Percentiles rank a stretch among this genome's conserved stretches.
phyloP scores from a whole-genome alignment of 2,888 invertebrate genomes.

The Calameuta pallipes region DNA sequence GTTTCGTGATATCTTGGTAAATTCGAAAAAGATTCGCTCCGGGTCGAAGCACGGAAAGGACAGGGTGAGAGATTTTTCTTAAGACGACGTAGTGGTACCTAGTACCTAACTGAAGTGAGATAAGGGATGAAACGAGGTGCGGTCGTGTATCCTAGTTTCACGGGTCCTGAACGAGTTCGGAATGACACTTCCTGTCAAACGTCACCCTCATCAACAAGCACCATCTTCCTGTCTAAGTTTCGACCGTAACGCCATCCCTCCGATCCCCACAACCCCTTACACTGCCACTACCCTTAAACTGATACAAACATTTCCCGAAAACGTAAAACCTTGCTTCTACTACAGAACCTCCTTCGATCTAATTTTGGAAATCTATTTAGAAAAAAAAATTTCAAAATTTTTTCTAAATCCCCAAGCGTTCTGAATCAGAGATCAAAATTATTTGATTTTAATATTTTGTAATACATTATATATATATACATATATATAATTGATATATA shows the following conservation, averaged over 20 bases:
- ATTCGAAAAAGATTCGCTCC: not conserved
- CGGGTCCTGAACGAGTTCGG: constrained; percentile 12
- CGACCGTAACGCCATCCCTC: constrained; percentile 1
- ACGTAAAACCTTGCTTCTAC: not conserved
- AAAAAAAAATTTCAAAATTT: not conserved
- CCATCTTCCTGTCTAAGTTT: constrained; percentile 5
- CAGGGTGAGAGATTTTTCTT: constrained; percentile 3
- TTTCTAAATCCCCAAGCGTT: not conserved
- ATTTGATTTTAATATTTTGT: not conserved
- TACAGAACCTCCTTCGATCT: not conserved
- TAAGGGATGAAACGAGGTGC: constrained; percentile 9
- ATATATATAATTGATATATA: too few species aligned
- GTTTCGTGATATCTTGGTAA: not conserved
- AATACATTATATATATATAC: too few species aligned
- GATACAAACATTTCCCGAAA: not conserved
- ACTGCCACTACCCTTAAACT: not conserved
- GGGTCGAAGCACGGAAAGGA: not conserved
- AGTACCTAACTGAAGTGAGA: constrained; percentile 7
- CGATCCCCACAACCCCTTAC: not conserved
- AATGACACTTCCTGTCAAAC: not conserved
- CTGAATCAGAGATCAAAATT: not conserved
- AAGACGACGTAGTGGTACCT: not conserved
- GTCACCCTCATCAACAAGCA: constrained; percentile 5
- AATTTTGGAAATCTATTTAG: not conserved
- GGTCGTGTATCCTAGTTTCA: constrained; percentile 7